Conservation (phyloP, 2,888 invertebrate genomes). For the Himalopsyche kuldschensis region DNA sequence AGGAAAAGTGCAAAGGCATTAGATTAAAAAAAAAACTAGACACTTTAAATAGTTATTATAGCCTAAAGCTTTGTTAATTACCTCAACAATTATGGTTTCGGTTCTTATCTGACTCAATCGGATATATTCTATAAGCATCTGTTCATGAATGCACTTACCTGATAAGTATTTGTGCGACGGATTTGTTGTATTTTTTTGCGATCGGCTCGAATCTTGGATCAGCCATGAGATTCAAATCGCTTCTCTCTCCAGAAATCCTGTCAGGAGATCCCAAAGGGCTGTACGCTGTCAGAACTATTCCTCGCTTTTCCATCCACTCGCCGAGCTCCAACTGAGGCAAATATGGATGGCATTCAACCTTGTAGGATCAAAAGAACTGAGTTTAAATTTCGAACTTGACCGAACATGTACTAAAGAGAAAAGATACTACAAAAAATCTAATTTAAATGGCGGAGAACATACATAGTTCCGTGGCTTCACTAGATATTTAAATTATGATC, state of each 20-base stretch:
- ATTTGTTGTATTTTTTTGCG: slow-evolving; percentile 63
- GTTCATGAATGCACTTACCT: slow-evolving; percentile 45
- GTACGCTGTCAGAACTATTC: slow-evolving; percentile 66
- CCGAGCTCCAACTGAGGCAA: slow-evolving; percentile 62
- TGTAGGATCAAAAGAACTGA: slow-evolving; percentile 25
- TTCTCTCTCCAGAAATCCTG: slow-evolving; percentile 60
- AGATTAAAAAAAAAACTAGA: no score
- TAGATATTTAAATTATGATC: no score
- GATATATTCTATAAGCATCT: no score
- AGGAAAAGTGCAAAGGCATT: no score
- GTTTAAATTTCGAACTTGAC: no score
- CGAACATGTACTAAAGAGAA: no score
- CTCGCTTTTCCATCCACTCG: slow-evolving; percentile 60
- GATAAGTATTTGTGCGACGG: slow-evolving; percentile 65
- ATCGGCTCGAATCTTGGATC: slow-evolving; percentile 52
- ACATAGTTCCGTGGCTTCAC: no score
- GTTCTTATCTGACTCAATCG: slow-evolving; percentile 45
- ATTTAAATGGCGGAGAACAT: no score
- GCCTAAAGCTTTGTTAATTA: no score
- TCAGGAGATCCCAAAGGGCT: slow-evolving; percentile 69
- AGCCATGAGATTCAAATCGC: slow-evolving; percentile 46
- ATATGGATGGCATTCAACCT: slow-evolving; percentile 62
- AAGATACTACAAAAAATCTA: no score
- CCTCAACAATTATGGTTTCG: no score
- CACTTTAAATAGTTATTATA: no score